Conservation (phyloP, 2,113 vertebrate genomes). For the Orycteropus afer region DNA sequence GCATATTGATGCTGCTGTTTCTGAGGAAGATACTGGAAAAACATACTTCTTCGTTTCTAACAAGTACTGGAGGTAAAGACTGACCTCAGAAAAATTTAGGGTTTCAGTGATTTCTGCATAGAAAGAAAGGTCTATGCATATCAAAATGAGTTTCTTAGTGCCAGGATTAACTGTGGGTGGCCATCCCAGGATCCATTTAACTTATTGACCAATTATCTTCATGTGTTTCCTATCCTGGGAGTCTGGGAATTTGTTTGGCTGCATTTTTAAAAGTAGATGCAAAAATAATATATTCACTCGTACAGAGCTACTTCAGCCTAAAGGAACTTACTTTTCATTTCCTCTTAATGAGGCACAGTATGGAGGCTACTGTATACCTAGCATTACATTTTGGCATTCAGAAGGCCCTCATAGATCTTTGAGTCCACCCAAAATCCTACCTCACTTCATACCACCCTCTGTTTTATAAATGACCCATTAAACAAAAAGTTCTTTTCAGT, state of each 20-base stretch:
- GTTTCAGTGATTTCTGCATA: background rate
- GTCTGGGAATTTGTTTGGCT: background rate
- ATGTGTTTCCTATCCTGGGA: too few species aligned
- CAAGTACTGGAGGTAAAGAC: constrained; percentile 94
- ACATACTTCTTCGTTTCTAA: constrained; percentile 93
- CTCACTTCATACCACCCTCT: too few species aligned
- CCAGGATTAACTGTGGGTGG: background rate
- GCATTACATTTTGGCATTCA: background rate
- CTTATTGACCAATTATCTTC: too few species aligned
- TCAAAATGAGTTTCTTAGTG: background rate
- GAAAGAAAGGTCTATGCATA: background rate
- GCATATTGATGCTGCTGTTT: constrained; percentile 92
- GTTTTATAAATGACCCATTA: too few species aligned
- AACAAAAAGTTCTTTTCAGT: too few species aligned
- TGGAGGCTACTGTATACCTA: background rate
- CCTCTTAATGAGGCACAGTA: background rate
- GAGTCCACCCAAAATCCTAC: too few species aligned
- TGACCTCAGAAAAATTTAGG: background rate
- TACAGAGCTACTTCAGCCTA: background rate
- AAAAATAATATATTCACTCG: background rate
- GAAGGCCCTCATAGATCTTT: background rate
- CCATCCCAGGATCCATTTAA: background rate
- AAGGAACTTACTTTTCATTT: background rate
- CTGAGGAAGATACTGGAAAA: constrained; percentile 89
- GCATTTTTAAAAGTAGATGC: background rate